phyloP scores from a whole-genome alignment of 2,113 vertebrate species.

The Ammospiza caudacuta region DNA sequence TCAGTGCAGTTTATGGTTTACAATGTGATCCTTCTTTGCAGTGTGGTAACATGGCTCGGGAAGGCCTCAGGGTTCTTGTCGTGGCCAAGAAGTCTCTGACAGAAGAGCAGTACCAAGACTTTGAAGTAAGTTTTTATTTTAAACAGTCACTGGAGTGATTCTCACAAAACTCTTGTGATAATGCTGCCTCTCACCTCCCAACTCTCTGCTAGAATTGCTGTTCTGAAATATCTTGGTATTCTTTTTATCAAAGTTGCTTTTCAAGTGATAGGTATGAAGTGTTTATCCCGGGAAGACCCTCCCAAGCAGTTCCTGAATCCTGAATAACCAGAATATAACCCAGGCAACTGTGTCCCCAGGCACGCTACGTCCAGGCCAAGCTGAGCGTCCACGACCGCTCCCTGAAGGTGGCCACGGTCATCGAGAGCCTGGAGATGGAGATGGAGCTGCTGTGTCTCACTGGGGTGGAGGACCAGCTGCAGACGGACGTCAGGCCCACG shows the following conservation, averaged over 20 bases:
- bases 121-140: slow-evolving; percentile 83
- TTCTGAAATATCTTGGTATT: neutral
- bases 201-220: neutral
- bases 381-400: slow-evolving; percentile 96
- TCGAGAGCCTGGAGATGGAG: slow-evolving; percentile 98
- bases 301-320: neutral
- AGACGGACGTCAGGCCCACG: slow-evolving; percentile 91
- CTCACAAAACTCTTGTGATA: neutral
- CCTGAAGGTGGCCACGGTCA: slow-evolving; percentile 95
- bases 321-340: neutral
- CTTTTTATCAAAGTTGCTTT: slow-evolving; percentile 9
- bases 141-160: neutral
- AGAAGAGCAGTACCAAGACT: slow-evolving; percentile 96
- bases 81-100: slow-evolving; percentile 97
- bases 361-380: slow-evolving; percentile 93
- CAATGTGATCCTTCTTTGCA: slow-evolving; percentile 58
- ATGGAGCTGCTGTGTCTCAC: slow-evolving; percentile 97
- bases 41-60: slow-evolving; percentile 98
- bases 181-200: neutral
- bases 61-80: slow-evolving; percentile 92
- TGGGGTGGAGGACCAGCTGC: slow-evolving; percentile 95
- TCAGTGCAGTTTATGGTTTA: neutral
- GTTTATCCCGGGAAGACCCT: neutral
- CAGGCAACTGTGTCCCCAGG: slow-evolving; percentile 70
- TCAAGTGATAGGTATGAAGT: neutral